Conservation (phyloP, 2,113 vertebrate genomes). For the Girardinichthys multiradiatus region DNA sequence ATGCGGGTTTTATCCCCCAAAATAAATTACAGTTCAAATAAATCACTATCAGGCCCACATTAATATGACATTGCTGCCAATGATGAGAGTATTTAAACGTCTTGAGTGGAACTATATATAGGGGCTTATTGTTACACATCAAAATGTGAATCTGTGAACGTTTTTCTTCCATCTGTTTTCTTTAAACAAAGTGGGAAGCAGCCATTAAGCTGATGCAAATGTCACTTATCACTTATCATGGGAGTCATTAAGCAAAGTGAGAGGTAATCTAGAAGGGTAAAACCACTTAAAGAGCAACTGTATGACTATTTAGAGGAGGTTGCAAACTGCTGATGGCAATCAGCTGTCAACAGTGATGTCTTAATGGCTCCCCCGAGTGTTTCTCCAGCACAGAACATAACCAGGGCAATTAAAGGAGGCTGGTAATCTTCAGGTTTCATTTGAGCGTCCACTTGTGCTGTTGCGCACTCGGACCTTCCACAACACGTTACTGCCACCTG, state of each 20-base stretch:
- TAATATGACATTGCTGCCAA: background rate
- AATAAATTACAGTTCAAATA: background rate
- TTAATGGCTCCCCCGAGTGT: conserved; percentile 51
- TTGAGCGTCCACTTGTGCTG: conserved; percentile 13
- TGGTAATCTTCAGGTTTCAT: conserved; percentile 32
- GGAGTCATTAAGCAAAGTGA: conserved; percentile 58
- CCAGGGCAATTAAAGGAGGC: conserved; percentile 35
- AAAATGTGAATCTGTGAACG: conserved; percentile 27
- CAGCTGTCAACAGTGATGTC: conserved; percentile 61
- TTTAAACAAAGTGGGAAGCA: conserved; percentile 49
- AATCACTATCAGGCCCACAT: background rate
- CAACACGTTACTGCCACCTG: conserved; percentile 32
- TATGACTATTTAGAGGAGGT: conserved; percentile 47
- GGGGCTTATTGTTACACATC: conserved; percentile 14
- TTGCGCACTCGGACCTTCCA: conserved; percentile 17
- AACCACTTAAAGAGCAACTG: conserved; percentile 56
- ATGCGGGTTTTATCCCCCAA: no score
- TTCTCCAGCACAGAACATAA: conserved; percentile 33
- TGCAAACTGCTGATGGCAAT: conserved; percentile 49
- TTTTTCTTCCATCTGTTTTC: conserved; percentile 32
- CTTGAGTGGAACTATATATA: background rate
- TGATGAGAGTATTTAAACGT: background rate
- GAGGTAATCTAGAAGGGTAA: conserved; percentile 58
- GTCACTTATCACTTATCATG: conserved; percentile 50
- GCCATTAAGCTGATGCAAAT: conserved; percentile 66